Base-by-base conservation (phyloP, 2,113 vertebrate species). In the Elachura formosa region DNA sequence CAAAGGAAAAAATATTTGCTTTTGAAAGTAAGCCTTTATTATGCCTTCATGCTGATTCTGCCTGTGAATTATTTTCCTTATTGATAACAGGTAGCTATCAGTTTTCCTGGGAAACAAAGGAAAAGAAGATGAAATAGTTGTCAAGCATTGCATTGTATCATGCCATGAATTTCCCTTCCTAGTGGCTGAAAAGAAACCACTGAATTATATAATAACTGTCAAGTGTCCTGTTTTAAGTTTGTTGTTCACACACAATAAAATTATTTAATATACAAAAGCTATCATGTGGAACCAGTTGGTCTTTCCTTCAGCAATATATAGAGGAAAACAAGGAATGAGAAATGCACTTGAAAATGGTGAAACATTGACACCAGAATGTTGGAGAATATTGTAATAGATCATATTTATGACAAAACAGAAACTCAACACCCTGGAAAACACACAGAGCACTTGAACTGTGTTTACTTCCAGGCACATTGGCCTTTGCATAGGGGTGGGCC, bases 341-440 rank as follows among this genome's bases (percentile, higher is more conserved):
- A 96, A 97, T 52, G 66, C 83, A 82, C 90, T 90, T 97, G 91
- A 76, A 97, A 98, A 96, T 51, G 64, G 80, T 95, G 94, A 97
- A 97, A 95, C 87, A 51, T 45, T 96, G 93, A 92, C 90, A 52
- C 84, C 56, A 95, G 85, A 92, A 66, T 92, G 83, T 77, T 93
- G 85, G 66, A 68, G 64, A 82, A 81, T 95, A 89, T 94, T 96
- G 94, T 91, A 90, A 96, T 96, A 94, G 55, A 87, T 95, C 72
- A n/a, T 92, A 96, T 97, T 97, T 96, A 96, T 19, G 38, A 91
- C 95, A 97, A 97, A 98, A 96, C 89, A 98, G 97, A 97, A 97
- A 97, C 86, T 55, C 76, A 96, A 96, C 94, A 97, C 94, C 72
- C 82, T 87, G 89, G 87, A 97, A 96, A 98, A 96, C 94, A 90